Base-by-base conservation (phyloP, 2,113 vertebrate genomes). In the Dolichotis patagonum region DNA sequence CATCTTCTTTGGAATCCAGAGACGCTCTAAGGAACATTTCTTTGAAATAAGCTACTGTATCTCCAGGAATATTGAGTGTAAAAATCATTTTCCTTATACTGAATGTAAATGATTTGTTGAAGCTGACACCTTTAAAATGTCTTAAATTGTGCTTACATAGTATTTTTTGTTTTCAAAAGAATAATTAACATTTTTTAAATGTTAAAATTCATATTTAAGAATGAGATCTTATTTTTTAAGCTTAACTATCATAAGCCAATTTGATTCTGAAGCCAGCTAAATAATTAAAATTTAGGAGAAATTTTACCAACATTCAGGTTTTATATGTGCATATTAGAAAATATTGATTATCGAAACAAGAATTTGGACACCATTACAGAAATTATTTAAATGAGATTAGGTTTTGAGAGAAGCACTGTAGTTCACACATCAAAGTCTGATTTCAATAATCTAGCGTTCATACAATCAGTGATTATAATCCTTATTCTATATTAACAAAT, bases 31-130 rank as follows among this genome's bases (percentile, higher is more conserved):
- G 80, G 81, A 52, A 24, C 85, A 38, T 30, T 52, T 35, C 69
- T 96, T 62, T 69, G 56, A 97, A 94, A 26, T 30, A 35, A 96
- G 43, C 88, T 78, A 56, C 75, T 85, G 86, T 63, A 88, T 56
- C 86, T 60, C n/a, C 65, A 75, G 69, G 24, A 11, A 52, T 41
- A 24, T 49, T n/a, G 52, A 78, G 10, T 17, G 8, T 69, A 73
- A 90, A 78, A 80, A n/a, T 54, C 22, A 5, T 20, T 69, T 75
- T n/a, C 60, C 65, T 24, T 49, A 14, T 22, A 7, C 41, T 19
- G 77, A 86, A 43, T 19, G 4, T 13, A 41, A 80, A 87, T 5
- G 4, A 22, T 24, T 90, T 88, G 30, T 91, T 43, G 17, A 56
- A 32, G 3, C 30, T 30, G n/a, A 77, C 19, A 6, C 24, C 46